phyloP scores from a whole-genome alignment of 2,888 invertebrate species.

The Chorisops tibialis region DNA sequence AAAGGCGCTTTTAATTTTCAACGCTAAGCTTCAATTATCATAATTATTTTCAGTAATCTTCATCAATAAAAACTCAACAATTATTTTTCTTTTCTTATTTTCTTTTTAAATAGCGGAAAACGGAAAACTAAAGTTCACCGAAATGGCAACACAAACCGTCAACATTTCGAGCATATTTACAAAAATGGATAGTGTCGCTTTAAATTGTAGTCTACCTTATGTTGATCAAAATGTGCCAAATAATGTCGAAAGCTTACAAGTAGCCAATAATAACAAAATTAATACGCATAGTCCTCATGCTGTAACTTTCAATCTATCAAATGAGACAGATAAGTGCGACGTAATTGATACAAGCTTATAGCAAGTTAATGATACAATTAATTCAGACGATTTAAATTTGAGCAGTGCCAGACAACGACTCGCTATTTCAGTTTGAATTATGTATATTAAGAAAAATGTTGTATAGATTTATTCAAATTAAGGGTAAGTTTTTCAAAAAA shows the following conservation, averaged over 20 bases:
- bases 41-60: no score
- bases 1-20: no score
- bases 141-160: conserved; percentile 52
- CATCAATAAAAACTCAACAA: no score
- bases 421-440: conserved; percentile 45
- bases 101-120: conserved; percentile 38
- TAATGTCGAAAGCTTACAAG: conserved; percentile 39
- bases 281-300: conserved; percentile 36
- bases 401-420: conserved; percentile 40
- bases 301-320: conserved; percentile 24
- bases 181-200: conserved; percentile 41
- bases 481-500: no score
- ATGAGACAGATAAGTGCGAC: conserved; percentile 21
- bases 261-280: conserved; percentile 50
- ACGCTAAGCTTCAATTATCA: no score
- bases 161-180: conserved; percentile 49
- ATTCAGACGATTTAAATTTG: conserved; percentile 11
- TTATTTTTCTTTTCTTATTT: no score
- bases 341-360: conserved; percentile 46
- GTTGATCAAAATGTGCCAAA: conserved; percentile 53
- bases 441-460: not conserved
- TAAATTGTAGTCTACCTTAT: conserved; percentile 46
- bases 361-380: conserved; percentile 39
- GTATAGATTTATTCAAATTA: no score
- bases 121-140: conserved; percentile 46